Conservation (phyloP, 1,140 invertebrate genomes). For the Drosophila pandora region DNA sequence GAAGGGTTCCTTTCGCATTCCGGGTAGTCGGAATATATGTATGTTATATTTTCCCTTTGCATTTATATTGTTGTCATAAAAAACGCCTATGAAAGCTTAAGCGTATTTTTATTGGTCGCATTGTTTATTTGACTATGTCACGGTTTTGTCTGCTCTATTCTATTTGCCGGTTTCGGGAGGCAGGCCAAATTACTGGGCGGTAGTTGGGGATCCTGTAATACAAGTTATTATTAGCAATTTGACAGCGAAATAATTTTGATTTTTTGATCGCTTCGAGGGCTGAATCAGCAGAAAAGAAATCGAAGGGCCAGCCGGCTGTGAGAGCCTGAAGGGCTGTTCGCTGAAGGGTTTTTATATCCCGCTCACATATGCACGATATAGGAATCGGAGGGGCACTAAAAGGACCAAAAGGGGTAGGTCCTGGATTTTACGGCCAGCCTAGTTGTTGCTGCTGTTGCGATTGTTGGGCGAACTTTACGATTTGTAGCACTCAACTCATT, state of each 20-base stretch:
- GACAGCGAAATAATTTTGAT: slow-evolving; percentile 77
- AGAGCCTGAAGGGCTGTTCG: slow-evolving; percentile 1
- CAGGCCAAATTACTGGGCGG: slow-evolving; percentile 8
- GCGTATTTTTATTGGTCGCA: slow-evolving; percentile 82
- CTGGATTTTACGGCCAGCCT: slow-evolving; percentile 60
- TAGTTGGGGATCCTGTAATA: slow-evolving; percentile 56
- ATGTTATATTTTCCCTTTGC: slow-evolving; percentile 67
- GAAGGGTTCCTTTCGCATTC: slow-evolving; percentile 59
- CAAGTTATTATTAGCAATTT: slow-evolving; percentile 83
- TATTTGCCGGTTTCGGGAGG: neutral
- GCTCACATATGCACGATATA: slow-evolving; percentile 30
- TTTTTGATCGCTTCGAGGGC: slow-evolving; percentile 60
- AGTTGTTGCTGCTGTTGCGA: slow-evolving; percentile 44
- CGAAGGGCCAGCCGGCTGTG: neutral
- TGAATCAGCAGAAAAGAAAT: slow-evolving; percentile 18
- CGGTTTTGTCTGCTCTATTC: slow-evolving; percentile 50
- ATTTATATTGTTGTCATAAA: slow-evolving; percentile 84
- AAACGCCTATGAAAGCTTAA: slow-evolving; percentile 83
- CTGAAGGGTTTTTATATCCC: slow-evolving; percentile 45
- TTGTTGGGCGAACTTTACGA: slow-evolving; percentile 64
- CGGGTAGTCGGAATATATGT: slow-evolving; percentile 14
- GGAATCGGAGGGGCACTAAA: slow-evolving; percentile 3
- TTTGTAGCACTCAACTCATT: slow-evolving; percentile 81
- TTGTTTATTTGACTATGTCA: slow-evolving; percentile 82
- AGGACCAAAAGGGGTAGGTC: slow-evolving; percentile 11